Base-by-base conservation (phyloP, 2,888 invertebrate genomes). In the Lamellibrachia columna region DNA sequence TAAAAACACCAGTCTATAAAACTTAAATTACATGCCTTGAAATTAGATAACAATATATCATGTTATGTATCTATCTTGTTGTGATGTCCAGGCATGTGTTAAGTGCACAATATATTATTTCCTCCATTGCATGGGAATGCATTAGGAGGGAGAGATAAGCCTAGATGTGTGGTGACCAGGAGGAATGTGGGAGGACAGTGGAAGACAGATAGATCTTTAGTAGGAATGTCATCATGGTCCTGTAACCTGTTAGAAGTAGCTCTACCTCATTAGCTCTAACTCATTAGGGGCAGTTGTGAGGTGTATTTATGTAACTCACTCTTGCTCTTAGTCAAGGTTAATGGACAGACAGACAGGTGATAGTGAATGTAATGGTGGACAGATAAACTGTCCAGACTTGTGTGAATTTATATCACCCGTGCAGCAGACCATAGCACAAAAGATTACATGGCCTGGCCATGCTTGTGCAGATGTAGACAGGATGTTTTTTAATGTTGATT, bases 211-310 rank as follows among this genome's bases (percentile, higher is more conserved):
- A n/a, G 75, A n/a, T 15, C 75, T 22, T n/a, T 75, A 6, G 15
- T 6, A 75, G 22, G 75, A 75, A 75, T 75, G 75, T 75, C 22
- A 75, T n/a, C 15, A n/a, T 15, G 75, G 75, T 15, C 22, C n/a
- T 22, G 75, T 15, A 75, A 75, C 75, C 75, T n/a, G 2, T 4
- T n/a, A 75, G 75, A 75, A 75, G 75, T 75, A 22, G 75, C 75
- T n/a, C 7, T 40, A 40, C 40, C 40, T 40, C 40, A 40, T 40
- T 40, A 40, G 40, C 22, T 22, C 75, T 22, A 75, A 22, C 75
- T 75, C 75, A 75, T 75, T 75, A 75, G 75, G 15, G 75, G 75
- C 75, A 22, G 75, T 75, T 75, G n/a, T 75, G 75, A 75, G 75
- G 75, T 22, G 75, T 75, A 75, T 75, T 75, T 75, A 75, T 75